Evolutionary conservation across 1,140 invertebrate species (phyloP).

Genomic region (Tetramorium parvispinum): DNA sequence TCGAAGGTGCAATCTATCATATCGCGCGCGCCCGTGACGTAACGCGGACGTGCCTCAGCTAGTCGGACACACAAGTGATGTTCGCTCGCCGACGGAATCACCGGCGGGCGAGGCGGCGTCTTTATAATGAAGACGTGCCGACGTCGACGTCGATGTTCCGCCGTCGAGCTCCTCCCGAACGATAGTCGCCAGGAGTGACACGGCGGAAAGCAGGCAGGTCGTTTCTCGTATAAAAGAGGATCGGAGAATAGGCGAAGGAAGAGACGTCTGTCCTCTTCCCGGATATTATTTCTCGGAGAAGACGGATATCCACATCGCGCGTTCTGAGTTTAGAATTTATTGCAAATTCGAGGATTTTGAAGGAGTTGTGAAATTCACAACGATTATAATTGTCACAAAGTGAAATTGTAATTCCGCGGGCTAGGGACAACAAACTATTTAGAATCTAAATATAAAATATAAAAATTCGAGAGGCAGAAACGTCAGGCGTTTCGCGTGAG

Average conservation of each 20-base stretch:
- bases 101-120: slow-evolving; percentile 15
- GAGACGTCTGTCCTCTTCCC: background rate
- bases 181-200: slow-evolving; percentile 31
- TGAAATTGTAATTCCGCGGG: background rate
- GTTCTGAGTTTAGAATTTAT: background rate
- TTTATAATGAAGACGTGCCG: slow-evolving; percentile 60
- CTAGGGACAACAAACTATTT: background rate
- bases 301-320: background rate
- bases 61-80: slow-evolving; percentile 40
- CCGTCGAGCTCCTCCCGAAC: slow-evolving; percentile 9
- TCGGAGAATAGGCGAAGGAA: slow-evolving; percentile 1
- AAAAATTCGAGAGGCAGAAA: slow-evolving; percentile 1
- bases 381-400: background rate
- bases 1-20: slow-evolving; percentile 62
- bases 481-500: background rate
- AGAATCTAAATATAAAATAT: no score
- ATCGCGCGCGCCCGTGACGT: slow-evolving; percentile 23
- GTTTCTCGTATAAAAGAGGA: background rate
- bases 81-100: slow-evolving; percentile 17
- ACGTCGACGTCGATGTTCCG: slow-evolving; percentile 47
- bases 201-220: slow-evolving; percentile 17
- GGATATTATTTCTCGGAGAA: slow-evolving; percentile 13
- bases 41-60: slow-evolving; percentile 37
- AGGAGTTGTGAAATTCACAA: background rate
- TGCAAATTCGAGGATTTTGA: background rate